Evolutionary conservation across 2,113 vertebrate species (phyloP).

Genomic region (Amblyornis subalaris): DNA sequence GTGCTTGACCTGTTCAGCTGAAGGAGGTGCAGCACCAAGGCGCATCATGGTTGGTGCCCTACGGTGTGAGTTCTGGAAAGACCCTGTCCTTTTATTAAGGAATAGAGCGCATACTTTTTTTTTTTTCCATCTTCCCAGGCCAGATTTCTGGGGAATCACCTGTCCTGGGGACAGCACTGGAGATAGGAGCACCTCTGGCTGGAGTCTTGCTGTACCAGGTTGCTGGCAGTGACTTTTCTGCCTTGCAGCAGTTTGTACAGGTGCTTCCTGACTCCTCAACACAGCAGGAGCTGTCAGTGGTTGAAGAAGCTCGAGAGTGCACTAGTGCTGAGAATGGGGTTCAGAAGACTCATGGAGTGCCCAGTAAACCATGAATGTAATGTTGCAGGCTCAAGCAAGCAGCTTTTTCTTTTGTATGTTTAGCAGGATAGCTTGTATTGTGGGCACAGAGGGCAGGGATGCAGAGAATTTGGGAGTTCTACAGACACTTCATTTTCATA

Average conservation of each 20-base stretch:
- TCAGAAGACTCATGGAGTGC: rapidly evolving
- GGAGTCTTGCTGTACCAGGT: background rate
- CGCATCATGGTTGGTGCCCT: background rate
- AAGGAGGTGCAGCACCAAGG: background rate
- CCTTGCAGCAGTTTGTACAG: background rate
- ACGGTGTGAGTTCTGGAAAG: background rate
- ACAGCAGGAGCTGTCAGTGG: background rate
- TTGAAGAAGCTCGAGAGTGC: background rate
- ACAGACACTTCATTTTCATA: background rate
- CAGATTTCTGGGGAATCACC: background rate
- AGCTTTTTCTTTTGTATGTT: background rate
- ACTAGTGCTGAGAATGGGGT: background rate
- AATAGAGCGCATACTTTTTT: background rate
- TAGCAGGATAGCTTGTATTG: background rate
- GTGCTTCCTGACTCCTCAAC: background rate
- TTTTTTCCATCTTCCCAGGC: background rate
- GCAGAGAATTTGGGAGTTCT: background rate
- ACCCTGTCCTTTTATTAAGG: background rate
- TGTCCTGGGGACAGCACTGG: background rate
- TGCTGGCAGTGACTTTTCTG: background rate
- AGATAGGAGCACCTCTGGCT: background rate
- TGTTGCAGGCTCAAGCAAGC: background rate
- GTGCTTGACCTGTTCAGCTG: background rate
- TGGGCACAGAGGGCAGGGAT: background rate
- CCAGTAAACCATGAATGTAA: background rate